Conservation (phyloP, 1,140 invertebrate species). For the Panagrolaimus sp. region DNA sequence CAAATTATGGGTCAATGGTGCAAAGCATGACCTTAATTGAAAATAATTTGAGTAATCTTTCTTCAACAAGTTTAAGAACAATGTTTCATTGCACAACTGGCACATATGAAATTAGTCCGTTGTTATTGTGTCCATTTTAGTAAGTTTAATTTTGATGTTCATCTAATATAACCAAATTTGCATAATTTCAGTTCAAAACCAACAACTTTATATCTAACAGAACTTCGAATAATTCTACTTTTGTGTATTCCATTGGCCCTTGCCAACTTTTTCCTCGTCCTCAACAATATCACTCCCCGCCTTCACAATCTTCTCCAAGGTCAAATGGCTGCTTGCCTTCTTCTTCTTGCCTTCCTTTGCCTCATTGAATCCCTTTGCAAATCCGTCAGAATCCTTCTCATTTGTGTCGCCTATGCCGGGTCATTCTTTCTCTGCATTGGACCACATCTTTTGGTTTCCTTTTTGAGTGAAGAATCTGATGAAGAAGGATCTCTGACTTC, state of each 20-base stretch:
- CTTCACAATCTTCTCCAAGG: conserved; percentile 37
- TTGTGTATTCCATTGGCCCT: conserved; percentile 43
- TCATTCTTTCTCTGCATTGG: conserved; percentile 57
- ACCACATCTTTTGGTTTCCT: conserved; percentile 55
- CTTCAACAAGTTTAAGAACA: conserved; percentile 44
- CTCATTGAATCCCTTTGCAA: conserved; percentile 48
- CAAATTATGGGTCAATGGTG: conserved; percentile 52
- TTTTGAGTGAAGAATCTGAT: conserved; percentile 45
- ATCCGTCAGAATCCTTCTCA: conserved; percentile 38
- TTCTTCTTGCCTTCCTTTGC: conserved; percentile 44
- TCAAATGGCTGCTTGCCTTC: conserved; percentile 36
- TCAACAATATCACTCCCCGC: conserved; percentile 46
- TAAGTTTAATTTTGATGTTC: conserved; percentile 21
- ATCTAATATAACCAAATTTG: background rate
- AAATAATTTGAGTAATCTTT: conserved; percentile 52
- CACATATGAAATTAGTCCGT: conserved; percentile 50
- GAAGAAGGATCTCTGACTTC: conserved; percentile 25
- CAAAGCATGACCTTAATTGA: conserved; percentile 59
- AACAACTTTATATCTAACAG: conserved; percentile 47
- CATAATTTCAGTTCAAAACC: conserved; percentile 33
- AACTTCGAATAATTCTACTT: conserved; percentile 50
- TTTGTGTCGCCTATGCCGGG: conserved; percentile 42
- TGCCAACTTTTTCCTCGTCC: conserved; percentile 47
- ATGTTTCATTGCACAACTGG: conserved; percentile 54
- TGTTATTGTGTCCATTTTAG: conserved; percentile 53